Percentiles rank a stretch among this genome's conserved stretches.
Conservation (phyloP, 2,113 vertebrate species). For the Sphyrna mokarran region DNA sequence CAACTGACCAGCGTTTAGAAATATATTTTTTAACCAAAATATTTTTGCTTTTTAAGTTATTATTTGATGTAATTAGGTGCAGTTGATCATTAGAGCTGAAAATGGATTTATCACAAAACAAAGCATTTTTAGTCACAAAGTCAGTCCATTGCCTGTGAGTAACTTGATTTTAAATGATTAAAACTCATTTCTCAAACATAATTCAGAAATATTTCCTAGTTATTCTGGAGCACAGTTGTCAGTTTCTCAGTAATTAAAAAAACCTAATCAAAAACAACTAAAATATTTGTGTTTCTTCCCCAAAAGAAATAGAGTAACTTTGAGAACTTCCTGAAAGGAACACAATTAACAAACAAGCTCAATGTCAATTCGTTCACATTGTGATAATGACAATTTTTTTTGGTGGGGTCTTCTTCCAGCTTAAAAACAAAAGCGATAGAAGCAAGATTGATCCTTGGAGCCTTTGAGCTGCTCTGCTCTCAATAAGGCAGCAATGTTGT, state of each 20-base stretch:
- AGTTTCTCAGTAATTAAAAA: neutral
- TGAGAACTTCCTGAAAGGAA: neutral
- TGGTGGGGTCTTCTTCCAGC: neutral
- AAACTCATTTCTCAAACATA: neutral
- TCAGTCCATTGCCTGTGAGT: neutral
- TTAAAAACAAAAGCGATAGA: too few species aligned
- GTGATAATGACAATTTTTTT: too few species aligned
- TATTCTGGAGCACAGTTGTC: neutral
- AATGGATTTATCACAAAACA: neutral
- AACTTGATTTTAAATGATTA: too few species aligned
- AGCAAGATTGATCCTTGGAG: too few species aligned
- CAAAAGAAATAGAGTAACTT: neutral
- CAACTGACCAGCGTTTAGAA: too few species aligned
- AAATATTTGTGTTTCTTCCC: neutral
- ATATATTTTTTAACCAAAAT: neutral
- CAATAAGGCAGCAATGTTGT: too few species aligned
- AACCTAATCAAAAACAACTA: neutral
- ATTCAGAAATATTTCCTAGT: neutral
- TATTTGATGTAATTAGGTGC: neutral
- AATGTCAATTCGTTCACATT: too few species aligned
- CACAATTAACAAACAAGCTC: neutral
- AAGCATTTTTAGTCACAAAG: neutral
- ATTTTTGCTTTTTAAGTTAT: neutral
- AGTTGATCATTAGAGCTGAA: neutral
- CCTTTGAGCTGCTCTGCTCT: too few species aligned